Conservation (phyloP, 2,888 invertebrate genomes). For the Thereva unica region DNA sequence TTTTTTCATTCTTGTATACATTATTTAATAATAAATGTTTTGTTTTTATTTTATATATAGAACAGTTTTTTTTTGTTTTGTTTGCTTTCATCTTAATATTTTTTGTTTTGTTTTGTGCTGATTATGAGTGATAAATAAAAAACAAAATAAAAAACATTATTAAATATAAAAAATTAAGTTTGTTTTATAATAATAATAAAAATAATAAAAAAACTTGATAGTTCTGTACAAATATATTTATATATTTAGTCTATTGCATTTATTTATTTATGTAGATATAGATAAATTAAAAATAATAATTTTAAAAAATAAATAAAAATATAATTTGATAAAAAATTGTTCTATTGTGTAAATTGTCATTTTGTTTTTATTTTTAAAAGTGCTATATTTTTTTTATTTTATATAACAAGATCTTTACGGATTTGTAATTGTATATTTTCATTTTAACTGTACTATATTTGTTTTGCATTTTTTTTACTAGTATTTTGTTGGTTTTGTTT, state of each 20-base stretch:
- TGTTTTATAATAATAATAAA: too few species aligned
- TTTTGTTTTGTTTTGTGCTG: conserved; percentile 26
- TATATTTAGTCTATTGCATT: too few species aligned
- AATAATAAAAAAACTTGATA: too few species aligned
- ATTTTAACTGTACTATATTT: conserved; percentile 31
- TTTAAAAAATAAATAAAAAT: not conserved
- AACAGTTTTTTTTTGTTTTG: conserved; percentile 4
- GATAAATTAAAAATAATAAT: too few species aligned
- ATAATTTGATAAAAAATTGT: not conserved
- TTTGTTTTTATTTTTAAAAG: not conserved
- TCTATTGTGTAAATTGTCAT: not conserved
- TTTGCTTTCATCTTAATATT: conserved; percentile 13
- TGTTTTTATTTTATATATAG: not conserved
- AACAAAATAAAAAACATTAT: conserved; percentile 17
- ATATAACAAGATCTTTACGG: conserved; percentile 1
- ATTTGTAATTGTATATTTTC: conserved; percentile 27
- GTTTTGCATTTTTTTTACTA: conserved; percentile 24
- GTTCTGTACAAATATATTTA: too few species aligned
- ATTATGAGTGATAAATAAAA: conserved; percentile 7
- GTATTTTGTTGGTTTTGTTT: not conserved
- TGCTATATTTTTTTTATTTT: too few species aligned
- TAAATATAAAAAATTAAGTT: not conserved
- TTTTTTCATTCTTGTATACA: conserved; percentile 17
- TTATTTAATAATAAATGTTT: not conserved
- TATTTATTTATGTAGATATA: too few species aligned